Evolutionary conservation across 2,113 vertebrate species (phyloP), one percentile per base, ranked within the genome.

Genomic region (Cyphotilapia sp.): DNA sequence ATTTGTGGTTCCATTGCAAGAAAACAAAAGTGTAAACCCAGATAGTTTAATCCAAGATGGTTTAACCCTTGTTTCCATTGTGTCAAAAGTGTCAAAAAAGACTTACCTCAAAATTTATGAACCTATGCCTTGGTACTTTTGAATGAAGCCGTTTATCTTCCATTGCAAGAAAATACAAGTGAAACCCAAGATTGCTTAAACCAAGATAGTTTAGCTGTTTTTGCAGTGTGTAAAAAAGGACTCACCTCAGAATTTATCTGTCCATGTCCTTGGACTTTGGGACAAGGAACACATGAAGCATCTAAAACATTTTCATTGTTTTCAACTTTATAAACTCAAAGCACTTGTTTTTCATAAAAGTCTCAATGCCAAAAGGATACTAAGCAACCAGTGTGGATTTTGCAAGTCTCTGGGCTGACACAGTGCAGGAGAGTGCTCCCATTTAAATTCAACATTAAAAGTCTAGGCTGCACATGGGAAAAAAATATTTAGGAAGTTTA

Each of bases 321-420:
- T 89, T 59, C 42, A 92, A 83, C 85, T 90, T 82, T 84, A 2
- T 91, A 74, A 92, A 66, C 80, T 29, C 86, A 24, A 31, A 71
- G 71, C 83, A 80, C 87, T 93, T 89, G 76, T 91, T 81, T 94
- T 90, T 66, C 57, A 17, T 38, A 12, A 78, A 90, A 66, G 35
- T 86, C 35, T 51, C 81, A 80, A 81, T 89, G 86, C 87, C 74
- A 71, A 86, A 66, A 91, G 82, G 89, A 82, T 88, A 45, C 69
- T 74, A 8, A 82, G 87, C 83, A 87, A 90, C 92, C 81, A 76
- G 86, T 51, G 82, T 93, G 83, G 78, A 27, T 92, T 95, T 92
- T 92, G 42, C 86, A 90, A 93, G 91, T 93, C 88, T 89, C 8
- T 42, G 57, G 74, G 71, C 85, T 74, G 57, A 61, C 24, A 35